These are phyloP conservation scores for Vipera ursinii DNA, from an alignment of 2,797 vertebrate species.

Conservation along the genomic window DNA sequence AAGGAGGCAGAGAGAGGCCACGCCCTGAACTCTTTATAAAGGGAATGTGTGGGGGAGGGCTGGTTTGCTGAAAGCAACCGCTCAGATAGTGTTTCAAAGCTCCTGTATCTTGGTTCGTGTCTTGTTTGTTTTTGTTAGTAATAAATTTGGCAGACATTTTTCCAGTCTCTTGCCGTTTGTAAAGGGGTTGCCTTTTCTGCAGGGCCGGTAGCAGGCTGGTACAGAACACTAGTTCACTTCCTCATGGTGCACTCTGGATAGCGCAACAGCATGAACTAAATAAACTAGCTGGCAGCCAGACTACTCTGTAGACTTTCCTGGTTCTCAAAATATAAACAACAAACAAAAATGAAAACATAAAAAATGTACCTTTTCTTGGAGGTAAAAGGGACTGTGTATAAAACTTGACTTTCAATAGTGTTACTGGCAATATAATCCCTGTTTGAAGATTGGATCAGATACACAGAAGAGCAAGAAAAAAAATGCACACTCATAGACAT, in stretches of 20 bases:
- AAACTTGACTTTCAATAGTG: neutral
- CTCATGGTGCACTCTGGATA: neutral
- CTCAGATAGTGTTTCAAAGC: too few relatives aligned
- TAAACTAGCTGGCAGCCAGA: neutral
- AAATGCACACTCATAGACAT: neutral
- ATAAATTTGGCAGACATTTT: too few relatives aligned
- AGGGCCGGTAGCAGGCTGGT: too few relatives aligned
- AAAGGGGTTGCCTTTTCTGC: too few relatives aligned
- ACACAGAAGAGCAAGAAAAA: neutral
- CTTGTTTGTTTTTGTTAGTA: too few relatives aligned
- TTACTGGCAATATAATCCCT: neutral
- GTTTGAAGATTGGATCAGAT: neutral
- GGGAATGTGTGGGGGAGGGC: too few relatives aligned
- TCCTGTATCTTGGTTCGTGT: too few relatives aligned
- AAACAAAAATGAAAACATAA: neutral
- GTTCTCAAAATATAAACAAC: neutral
- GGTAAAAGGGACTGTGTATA: neutral
- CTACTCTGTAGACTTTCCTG: neutral
- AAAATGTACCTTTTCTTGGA: neutral
- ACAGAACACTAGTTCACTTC: neutral
- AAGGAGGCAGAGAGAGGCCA: too few relatives aligned
- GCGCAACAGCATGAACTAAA: neutral
- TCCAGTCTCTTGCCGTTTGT: too few relatives aligned
- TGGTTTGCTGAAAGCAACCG: too few relatives aligned
- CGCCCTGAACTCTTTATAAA: too few relatives aligned